Evolutionary conservation across 30 jellyfish, hydroid and myxozoan species (phyloP).

Genomic region (Chrysaora quinquecirrha): DNA sequence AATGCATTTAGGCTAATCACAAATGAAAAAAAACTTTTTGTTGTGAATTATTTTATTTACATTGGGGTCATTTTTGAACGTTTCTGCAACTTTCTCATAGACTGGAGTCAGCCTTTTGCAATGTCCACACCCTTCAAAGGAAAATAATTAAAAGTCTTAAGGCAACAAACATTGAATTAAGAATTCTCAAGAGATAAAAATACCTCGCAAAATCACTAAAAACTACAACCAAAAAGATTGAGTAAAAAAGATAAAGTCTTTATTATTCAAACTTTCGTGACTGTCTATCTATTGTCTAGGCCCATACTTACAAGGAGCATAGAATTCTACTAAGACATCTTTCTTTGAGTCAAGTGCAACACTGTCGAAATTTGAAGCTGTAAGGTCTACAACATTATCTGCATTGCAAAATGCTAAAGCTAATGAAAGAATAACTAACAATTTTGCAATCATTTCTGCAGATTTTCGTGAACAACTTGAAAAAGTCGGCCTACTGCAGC

Average conservation of each 20-base stretch:
- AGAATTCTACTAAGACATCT: slow-evolving; percentile 93
- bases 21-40: too few relatives aligned
- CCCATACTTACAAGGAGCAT: slow-evolving; percentile 94
- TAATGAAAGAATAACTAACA: not conserved
- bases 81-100: slow-evolving; percentile 91
- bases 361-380: slow-evolving; percentile 76
- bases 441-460: not conserved
- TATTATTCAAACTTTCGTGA: too few relatives aligned
- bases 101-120: slow-evolving; percentile 94
- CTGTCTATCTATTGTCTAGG: too few relatives aligned
- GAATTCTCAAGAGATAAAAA: too few relatives aligned
- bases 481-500: not conserved
- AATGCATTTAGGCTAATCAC: too few relatives aligned
- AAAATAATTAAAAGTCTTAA: too few relatives aligned
- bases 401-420: slow-evolving; percentile 13
- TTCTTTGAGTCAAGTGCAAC: slow-evolving; percentile 85
- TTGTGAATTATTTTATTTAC: too few relatives aligned
- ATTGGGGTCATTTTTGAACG: slow-evolving; percentile 77
- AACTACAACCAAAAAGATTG: too few relatives aligned
- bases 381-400: slow-evolving; percentile 59
- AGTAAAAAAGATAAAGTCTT: too few relatives aligned
- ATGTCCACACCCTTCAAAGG: slow-evolving; percentile 96
- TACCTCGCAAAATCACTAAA: too few relatives aligned
- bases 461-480: not conserved
- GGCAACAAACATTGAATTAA: too few relatives aligned